Evolutionary conservation across 2,113 vertebrate genomes (phyloP).

Genomic region (Sterrhoptilus dennistouni): DNA sequence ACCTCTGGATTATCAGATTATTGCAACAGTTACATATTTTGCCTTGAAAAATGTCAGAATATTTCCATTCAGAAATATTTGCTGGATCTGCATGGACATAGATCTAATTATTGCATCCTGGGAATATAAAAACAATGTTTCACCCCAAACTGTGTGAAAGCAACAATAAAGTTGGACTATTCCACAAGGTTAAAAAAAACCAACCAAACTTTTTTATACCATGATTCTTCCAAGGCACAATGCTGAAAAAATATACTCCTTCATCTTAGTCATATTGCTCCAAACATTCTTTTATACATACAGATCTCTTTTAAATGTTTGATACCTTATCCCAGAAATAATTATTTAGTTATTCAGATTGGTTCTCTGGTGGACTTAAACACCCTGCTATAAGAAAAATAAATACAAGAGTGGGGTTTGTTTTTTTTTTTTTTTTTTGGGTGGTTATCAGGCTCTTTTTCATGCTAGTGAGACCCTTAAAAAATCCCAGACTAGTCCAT

Average conservation of each 20-base stretch:
- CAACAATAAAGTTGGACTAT: neutral
- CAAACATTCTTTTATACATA: neutral
- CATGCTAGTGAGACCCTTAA: neutral
- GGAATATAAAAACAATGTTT: neutral
- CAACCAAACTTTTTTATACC: neutral
- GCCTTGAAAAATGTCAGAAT: neutral
- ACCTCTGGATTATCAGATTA: neutral
- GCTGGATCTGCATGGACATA: neutral
- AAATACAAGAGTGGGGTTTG: neutral
- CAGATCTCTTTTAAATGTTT: neutral
- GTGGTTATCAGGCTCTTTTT: neutral
- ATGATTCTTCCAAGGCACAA: neutral
- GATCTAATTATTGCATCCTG: neutral
- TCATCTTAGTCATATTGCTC: neutral
- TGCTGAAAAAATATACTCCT: neutral
- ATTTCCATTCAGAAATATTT: neutral
- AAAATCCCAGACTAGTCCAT: neutral
- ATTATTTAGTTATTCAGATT: neutral
- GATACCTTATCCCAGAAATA: neutral
- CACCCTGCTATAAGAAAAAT: neutral
- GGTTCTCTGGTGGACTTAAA: neutral
- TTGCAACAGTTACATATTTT: neutral
- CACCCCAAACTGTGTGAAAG: neutral
- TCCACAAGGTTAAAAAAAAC: neutral
- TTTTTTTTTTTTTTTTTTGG: neutral